Conservation (phyloP, 2,888 invertebrate species). For the Noctua fimbriata region DNA sequence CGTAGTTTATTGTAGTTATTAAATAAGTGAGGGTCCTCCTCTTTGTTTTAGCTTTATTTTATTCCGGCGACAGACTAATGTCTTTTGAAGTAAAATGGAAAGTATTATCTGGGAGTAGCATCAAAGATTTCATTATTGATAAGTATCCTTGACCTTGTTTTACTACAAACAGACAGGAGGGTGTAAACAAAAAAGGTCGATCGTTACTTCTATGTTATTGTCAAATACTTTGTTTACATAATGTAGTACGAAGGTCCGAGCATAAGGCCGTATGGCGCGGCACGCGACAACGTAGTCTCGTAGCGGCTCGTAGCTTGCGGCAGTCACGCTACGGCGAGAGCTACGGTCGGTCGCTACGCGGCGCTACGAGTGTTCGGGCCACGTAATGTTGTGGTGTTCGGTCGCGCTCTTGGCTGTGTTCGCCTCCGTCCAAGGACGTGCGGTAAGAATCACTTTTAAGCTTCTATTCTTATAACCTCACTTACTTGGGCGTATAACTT, state of each 20-base stretch:
- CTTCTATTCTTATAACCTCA: slow-evolving; percentile 56
- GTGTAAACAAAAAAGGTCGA: slow-evolving; percentile 72
- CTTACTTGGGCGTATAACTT: slow-evolving; percentile 51
- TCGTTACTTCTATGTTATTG: slow-evolving; percentile 79
- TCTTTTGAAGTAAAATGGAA: slow-evolving; percentile 40
- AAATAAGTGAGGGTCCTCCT: slow-evolving; percentile 19
- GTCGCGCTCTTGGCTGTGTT: slow-evolving; percentile 84
- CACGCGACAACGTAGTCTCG: slow-evolving; percentile 67
- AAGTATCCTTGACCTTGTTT: slow-evolving; percentile 63
- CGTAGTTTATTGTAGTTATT: slow-evolving; percentile 28
- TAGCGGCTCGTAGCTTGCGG: slow-evolving; percentile 80
- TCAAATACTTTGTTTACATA: slow-evolving; percentile 87
- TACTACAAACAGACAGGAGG: slow-evolving; percentile 55
- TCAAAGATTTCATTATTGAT: slow-evolving; percentile 60
- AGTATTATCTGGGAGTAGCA: slow-evolving; percentile 43
- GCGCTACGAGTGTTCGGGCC: slow-evolving; percentile 75
- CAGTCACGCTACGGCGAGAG: slow-evolving; percentile 85
- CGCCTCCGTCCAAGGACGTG: slow-evolving; percentile 87
- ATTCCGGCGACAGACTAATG: slow-evolving; percentile 24
- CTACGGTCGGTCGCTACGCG: slow-evolving; percentile 80
- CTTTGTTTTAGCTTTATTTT: slow-evolving; percentile 50
- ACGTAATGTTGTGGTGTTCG: slow-evolving; percentile 85
- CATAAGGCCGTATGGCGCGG: slow-evolving; percentile 65
- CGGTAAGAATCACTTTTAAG: slow-evolving; percentile 82
- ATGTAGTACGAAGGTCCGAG: slow-evolving; percentile 79